These are phyloP conservation scores for Pandemis heparana DNA, from an alignment of 2,888 invertebrate genomes.

Conservation along the genomic window DNA sequence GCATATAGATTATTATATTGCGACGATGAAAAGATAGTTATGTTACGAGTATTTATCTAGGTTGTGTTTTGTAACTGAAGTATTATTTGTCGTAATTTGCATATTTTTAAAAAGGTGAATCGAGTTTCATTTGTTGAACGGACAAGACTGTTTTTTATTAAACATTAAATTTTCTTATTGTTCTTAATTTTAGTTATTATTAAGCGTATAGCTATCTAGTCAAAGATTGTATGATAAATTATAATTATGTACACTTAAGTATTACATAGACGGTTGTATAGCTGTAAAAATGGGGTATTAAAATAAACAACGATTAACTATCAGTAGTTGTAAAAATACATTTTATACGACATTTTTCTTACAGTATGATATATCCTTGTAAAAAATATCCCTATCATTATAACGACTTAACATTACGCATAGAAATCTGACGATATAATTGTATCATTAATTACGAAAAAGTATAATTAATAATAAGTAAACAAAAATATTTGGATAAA, in stretches of 20 bases:
- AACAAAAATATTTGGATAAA: background rate
- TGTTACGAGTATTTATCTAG: background rate
- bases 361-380: slow-evolving; percentile 50
- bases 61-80: background rate
- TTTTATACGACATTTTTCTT: slow-evolving; percentile 66
- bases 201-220: slow-evolving; percentile 34
- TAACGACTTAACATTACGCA: slow-evolving; percentile 11
- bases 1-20: background rate
- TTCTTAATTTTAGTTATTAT: slow-evolving; percentile 17
- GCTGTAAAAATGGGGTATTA: slow-evolving; percentile 43
- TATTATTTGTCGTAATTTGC: background rate
- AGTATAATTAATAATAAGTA: slow-evolving; percentile 16
- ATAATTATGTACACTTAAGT: slow-evolving; percentile 28
- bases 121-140: slow-evolving; percentile 17
- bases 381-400: slow-evolving; percentile 40
- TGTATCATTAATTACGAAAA: slow-evolving; percentile 25
- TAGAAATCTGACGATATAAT: slow-evolving; percentile 15
- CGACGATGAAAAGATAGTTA: background rate
- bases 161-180: slow-evolving; percentile 18
- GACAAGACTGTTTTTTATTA: slow-evolving; percentile 41
- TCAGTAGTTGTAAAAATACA: slow-evolving; percentile 44
- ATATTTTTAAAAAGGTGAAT: background rate
- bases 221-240: slow-evolving; percentile 31
- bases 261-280: slow-evolving; percentile 42
- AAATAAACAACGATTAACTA: slow-evolving; percentile 43